Conservation (phyloP, 2,888 invertebrate genomes). For the Diaprepes abbreviatus region DNA sequence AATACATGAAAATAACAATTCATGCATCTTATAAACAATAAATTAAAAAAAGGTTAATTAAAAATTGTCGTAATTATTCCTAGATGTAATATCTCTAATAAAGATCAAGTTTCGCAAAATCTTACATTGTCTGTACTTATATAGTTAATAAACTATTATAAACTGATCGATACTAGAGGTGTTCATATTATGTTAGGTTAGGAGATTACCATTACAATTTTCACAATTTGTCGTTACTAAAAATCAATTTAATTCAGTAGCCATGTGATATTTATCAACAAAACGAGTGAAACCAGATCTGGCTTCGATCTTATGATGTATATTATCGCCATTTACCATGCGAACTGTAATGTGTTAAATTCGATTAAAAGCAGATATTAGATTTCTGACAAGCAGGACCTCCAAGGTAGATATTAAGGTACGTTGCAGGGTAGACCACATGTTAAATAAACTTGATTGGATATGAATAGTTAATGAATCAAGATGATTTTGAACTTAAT, state of each 20-base stretch:
- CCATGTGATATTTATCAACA: conserved; percentile 45
- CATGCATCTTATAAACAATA: too few relatives aligned
- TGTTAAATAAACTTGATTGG: conserved; percentile 25
- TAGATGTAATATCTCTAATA: too few relatives aligned
- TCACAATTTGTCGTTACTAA: conserved; percentile 10
- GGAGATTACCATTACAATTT: conserved; percentile 13
- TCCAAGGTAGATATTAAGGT: conserved; percentile 61
- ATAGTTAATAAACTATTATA: neutral
- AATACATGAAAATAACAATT: too few relatives aligned
- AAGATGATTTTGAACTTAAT: conserved; percentile 9
- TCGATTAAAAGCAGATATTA: conserved; percentile 66
- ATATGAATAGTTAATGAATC: conserved; percentile 17
- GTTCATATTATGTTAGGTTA: conserved; percentile 2
- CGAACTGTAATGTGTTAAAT: conserved; percentile 66
- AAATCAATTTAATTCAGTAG: conserved; percentile 46
- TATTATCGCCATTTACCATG: conserved; percentile 50
- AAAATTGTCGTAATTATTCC: too few relatives aligned
- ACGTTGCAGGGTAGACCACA: conserved; percentile 41
- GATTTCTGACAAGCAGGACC: conserved; percentile 65
- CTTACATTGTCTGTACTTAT: neutral
- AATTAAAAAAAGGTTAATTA: too few relatives aligned
- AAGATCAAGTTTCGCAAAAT: neutral
- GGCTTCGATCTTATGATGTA: conserved; percentile 32
- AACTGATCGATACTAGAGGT: neutral
- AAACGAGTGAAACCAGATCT: conserved; percentile 48